A percentile compares a stretch with the other conserved stretches of the same genome.
Conservation (phyloP, 2,888 invertebrate genomes). For the Leptopilina syphax region DNA sequence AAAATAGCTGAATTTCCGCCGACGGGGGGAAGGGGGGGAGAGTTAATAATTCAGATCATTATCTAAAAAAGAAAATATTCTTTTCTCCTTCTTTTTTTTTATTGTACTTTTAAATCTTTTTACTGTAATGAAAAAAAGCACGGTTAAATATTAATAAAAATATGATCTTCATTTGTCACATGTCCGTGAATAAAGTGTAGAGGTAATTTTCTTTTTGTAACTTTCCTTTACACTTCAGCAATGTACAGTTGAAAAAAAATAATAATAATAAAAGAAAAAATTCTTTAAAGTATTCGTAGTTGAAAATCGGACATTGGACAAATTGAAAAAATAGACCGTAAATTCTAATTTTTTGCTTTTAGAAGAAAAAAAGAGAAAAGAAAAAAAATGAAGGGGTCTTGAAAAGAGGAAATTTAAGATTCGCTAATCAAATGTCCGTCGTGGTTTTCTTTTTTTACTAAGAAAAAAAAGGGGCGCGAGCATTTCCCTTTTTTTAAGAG, state of each 20-base stretch:
- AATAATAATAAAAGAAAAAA: background rate
- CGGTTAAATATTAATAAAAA: background rate
- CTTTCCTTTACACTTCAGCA: constrained; percentile 48
- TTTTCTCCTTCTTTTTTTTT: constrained; percentile 24
- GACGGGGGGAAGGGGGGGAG: constrained; percentile 12
- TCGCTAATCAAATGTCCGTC: constrained; percentile 22
- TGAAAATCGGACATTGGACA: constrained; percentile 25
- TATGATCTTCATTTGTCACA: background rate
- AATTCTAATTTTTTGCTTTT: background rate
- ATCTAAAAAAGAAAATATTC: constrained; percentile 14
- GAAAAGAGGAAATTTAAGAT: background rate
- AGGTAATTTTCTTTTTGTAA: constrained; percentile 21
- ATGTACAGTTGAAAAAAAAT: constrained; percentile 52
- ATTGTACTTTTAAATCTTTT: constrained; percentile 4
- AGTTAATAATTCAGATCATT: constrained; percentile 22
- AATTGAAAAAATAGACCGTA: background rate
- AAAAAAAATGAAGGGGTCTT: background rate
- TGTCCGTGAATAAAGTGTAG: constrained; percentile 11
- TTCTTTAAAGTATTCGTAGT: constrained; percentile 52
- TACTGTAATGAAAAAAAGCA: background rate
- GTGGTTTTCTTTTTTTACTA: background rate
- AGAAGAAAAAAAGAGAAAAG: background rate
- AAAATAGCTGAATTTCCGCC: constrained; percentile 28
- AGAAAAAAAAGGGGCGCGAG: constrained; percentile 16
- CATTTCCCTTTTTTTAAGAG: constrained; percentile 45